Evolutionary conservation across 2,113 vertebrate species (phyloP).

Genomic region (Apodemus speciosus): DNA sequence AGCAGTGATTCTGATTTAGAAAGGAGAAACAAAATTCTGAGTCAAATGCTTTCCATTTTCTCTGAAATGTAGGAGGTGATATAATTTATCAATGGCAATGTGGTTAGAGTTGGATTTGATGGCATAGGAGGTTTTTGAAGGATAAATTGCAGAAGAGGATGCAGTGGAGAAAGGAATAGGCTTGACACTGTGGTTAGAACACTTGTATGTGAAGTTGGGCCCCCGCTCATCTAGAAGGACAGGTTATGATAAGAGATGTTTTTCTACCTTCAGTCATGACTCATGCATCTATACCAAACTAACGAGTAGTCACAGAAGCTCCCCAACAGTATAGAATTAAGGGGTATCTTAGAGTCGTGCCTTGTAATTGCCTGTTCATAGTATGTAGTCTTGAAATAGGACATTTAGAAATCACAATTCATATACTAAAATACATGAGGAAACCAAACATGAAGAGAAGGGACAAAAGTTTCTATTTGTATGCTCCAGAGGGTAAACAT

Average conservation of each 20-base stretch:
- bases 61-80: not conserved
- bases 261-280: not conserved
- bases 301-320: not conserved
- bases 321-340: not conserved
- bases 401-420: not conserved
- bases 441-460: not conserved
- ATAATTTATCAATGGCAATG: not conserved
- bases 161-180: not conserved
- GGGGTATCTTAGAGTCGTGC: not conserved
- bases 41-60: not conserved
- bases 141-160: not conserved
- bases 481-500: not conserved
- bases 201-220: not conserved
- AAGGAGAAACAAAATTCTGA: not conserved
- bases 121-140: not conserved
- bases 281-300: not conserved
- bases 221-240: not conserved
- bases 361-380: not conserved
- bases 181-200: not conserved
- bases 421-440: not conserved
- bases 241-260: not conserved
- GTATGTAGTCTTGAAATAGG: not conserved
- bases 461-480: not conserved
- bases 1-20: not conserved
- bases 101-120: not conserved